These are phyloP conservation scores for Aphidius colemani DNA, from an alignment of 2,888 invertebrate species.

Conservation along the genomic window DNA sequence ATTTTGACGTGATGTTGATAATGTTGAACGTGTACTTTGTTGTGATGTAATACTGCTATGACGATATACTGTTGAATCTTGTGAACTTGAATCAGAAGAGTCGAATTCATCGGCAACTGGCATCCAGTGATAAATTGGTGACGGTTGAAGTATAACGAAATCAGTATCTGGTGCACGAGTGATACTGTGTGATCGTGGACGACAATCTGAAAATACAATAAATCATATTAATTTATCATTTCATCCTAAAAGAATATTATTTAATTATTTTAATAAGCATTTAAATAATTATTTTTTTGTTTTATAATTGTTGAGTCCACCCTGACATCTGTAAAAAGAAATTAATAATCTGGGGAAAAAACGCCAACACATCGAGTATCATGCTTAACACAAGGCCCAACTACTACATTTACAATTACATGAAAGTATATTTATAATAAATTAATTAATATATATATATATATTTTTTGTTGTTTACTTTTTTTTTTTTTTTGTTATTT, in stretches of 20 bases:
- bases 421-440: too few species aligned
- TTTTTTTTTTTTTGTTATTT: too few species aligned
- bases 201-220: slow-evolving; percentile 39
- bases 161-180: slow-evolving; percentile 62
- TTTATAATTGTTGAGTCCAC: slow-evolving; percentile 35
- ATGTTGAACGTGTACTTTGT: slow-evolving; percentile 44
- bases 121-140: slow-evolving; percentile 63
- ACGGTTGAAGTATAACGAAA: slow-evolving; percentile 64
- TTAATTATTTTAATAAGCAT: slow-evolving; percentile 8
- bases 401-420: not conserved
- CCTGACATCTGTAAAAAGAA: slow-evolving; percentile 44
- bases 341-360: slow-evolving; percentile 11
- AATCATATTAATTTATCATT: slow-evolving; percentile 9
- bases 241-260: not conserved
- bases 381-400: slow-evolving; percentile 20
- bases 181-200: slow-evolving; percentile 56
- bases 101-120: slow-evolving; percentile 60
- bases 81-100: slow-evolving; percentile 60
- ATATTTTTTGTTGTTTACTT: too few species aligned
- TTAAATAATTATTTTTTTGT: slow-evolving; percentile 3
- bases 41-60: slow-evolving; percentile 51
- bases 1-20: slow-evolving; percentile 38
- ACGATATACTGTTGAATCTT: slow-evolving; percentile 49
- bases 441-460: too few species aligned
- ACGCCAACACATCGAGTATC: slow-evolving; percentile 19